Percentiles rank a stretch among this genome's conserved stretches.
Evolutionary conservation across 53 echinoderm and acorn worm genomes (phyloP).

Genomic region (Crossaster papposus): DNA sequence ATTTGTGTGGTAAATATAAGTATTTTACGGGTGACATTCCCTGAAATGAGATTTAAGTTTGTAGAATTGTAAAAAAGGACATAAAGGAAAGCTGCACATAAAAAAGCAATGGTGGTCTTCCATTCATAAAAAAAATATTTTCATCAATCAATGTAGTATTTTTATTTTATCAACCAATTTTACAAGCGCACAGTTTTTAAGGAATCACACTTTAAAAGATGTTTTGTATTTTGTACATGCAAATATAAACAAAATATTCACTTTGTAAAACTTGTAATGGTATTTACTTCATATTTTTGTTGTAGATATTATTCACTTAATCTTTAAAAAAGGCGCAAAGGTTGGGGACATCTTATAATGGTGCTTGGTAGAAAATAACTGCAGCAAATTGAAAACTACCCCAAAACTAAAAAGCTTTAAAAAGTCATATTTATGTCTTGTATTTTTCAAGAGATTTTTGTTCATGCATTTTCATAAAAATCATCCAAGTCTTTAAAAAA

Average conservation of each 20-base stretch:
- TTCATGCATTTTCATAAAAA: too few species aligned
- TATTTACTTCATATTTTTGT: background rate
- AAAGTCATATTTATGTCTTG: too few species aligned
- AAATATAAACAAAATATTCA: background rate
- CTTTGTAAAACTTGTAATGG: background rate
- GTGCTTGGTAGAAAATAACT: too few species aligned
- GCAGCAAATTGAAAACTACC: too few species aligned
- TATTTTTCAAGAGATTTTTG: too few species aligned
- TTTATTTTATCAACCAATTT: background rate
- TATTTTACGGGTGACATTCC: background rate
- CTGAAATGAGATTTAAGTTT: background rate
- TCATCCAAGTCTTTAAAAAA: too few species aligned
- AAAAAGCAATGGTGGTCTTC: background rate
- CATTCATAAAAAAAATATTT: conserved; percentile 14
- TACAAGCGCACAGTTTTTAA: background rate
- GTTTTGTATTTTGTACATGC: conserved; percentile 4
- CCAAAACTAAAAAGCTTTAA: too few species aligned
- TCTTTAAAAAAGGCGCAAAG: too few species aligned
- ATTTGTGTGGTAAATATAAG: background rate
- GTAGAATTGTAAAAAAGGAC: too few species aligned
- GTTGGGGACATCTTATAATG: too few species aligned
- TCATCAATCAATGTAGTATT: background rate
- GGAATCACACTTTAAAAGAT: background rate
- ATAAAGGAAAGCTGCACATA: background rate
- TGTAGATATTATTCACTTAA: background rate